phyloP scores from a whole-genome alignment of 2,113 vertebrate genomes.

The Colistium nudipinnis region DNA sequence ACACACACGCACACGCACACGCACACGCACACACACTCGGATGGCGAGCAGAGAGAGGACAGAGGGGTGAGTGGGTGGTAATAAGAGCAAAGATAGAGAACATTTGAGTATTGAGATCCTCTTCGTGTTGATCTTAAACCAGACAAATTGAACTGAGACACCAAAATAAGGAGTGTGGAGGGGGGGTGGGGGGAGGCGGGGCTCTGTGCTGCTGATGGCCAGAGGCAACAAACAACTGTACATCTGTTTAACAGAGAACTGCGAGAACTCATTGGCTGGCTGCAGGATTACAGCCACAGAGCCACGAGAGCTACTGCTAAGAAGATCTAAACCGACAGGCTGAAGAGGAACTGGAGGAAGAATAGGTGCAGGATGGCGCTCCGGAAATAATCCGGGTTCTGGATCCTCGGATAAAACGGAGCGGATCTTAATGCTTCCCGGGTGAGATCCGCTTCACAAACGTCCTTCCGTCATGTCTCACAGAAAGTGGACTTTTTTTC shows the following conservation, averaged over 20 bases:
- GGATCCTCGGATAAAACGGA: slow-evolving; percentile 38
- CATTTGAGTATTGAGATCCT: slow-evolving; percentile 64
- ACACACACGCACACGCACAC: slow-evolving; percentile 32
- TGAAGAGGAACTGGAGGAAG: slow-evolving; percentile 35
- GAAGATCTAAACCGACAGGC: slow-evolving; percentile 54
- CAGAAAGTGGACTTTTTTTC: slow-evolving; percentile 54
- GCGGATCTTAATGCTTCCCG: slow-evolving; percentile 4
- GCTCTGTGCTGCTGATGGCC: slow-evolving; percentile 40
- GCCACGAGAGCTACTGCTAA: slow-evolving; percentile 50
- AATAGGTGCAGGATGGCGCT: slow-evolving; percentile 34
- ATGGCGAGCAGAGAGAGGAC: slow-evolving; percentile 33
- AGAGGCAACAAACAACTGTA: slow-evolving; percentile 57
- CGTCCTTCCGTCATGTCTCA: slow-evolving; percentile 54
- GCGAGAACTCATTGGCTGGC: slow-evolving; percentile 27
- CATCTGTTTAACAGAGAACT: slow-evolving; percentile 51
- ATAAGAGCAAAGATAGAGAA: slow-evolving; percentile 70
- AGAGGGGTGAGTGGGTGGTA: slow-evolving; percentile 11
- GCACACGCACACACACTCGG: slow-evolving; percentile 33
- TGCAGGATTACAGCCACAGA: slow-evolving; percentile 29
- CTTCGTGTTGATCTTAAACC: slow-evolving; percentile 46
- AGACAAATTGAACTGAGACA: slow-evolving; percentile 59
- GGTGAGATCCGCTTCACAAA: slow-evolving; percentile 40
- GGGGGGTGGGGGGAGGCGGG: slow-evolving; percentile 56
- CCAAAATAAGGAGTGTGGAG: slow-evolving; percentile 25
- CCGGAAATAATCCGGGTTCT: slow-evolving; percentile 31